Evolutionary conservation across 2,797 vertebrate species (phyloP), one percentile per base, ranked within the genome.

Genomic region (Nannoperca australis): DNA sequence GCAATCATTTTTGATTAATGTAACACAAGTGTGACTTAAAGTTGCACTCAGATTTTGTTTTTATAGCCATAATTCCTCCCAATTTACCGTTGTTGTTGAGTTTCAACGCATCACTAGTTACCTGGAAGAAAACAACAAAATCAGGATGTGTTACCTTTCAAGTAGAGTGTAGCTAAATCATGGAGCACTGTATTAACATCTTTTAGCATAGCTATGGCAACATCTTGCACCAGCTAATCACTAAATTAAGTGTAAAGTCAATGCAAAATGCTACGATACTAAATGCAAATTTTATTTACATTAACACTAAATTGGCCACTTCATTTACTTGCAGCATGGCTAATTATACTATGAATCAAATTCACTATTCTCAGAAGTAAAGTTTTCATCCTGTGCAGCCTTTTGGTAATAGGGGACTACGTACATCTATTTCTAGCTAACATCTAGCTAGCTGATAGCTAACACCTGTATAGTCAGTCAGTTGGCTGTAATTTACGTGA

Each of bases 1-100:
- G 59, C 58, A 60, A 64, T 42, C 56, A 32, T 49, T 69, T 76
- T 40, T 76, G 73, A 89, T 77, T 45, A 79, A 84, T 72, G 63
- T 12, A 27, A 60, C 56, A 73, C 73, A 73, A 44, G 62, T 50
- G 24, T 40, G 38, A 65, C 66, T 76, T 27, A 42, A 79, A 82
- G 47, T 58, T 40, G 9, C 18, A 56, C 1, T 9, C 42, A 13
- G 27, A 15, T 55, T 58, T 66, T 14, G 5, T 58, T 70, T 42
- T 76, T 65, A 30, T 11, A 12, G 34, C 47, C 34, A 15, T 49
- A 17, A 53, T 36, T 70, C 36, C 3, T 63, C 22, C 1, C 3
- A 24, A 22, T 4, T 24, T 10, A 27, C 6, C 18, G 6, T 32
- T 40, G 24, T 42, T 22, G 12, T 59, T 54, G 18, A 18, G 36